These are phyloP conservation scores for Phalacrocorax brasilianus DNA, from an alignment of 2,113 vertebrate genomes.

Conservation along the genomic window DNA sequence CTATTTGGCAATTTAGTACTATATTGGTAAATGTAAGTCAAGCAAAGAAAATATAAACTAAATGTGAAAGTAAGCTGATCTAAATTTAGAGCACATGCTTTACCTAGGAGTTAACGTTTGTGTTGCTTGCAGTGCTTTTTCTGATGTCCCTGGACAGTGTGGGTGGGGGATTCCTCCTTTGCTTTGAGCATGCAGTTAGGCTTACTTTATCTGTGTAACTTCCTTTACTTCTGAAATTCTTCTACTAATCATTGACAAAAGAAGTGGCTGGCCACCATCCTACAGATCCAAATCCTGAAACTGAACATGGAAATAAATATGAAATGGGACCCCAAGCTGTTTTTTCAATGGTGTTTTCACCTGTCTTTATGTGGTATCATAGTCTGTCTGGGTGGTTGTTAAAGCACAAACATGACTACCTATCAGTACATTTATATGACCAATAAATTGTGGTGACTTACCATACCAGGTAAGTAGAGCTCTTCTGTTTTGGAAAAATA, in stretches of 20 bases:
- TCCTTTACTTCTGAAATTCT: background rate
- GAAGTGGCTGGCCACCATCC: background rate
- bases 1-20: background rate
- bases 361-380: background rate
- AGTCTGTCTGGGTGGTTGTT: background rate
- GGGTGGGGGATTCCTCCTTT: background rate
- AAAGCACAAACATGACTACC: background rate
- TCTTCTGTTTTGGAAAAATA: background rate
- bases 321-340: background rate
- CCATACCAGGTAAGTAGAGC: background rate
- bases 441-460: background rate
- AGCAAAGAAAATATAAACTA: conserved; percentile 12
- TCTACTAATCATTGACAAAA: background rate
- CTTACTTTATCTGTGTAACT: background rate
- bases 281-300: background rate
- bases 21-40: background rate
- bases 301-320: background rate
- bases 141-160: background rate
- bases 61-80: background rate
- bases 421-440: background rate
- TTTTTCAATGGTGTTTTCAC: background rate
- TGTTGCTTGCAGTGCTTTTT: background rate
- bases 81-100: background rate
- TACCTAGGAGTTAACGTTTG: background rate
- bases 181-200: background rate